Evolutionary conservation across 2,888 invertebrate genomes (phyloP), one percentile per base, ranked within the genome.

Genomic region (Pharmacophagus antenor): DNA sequence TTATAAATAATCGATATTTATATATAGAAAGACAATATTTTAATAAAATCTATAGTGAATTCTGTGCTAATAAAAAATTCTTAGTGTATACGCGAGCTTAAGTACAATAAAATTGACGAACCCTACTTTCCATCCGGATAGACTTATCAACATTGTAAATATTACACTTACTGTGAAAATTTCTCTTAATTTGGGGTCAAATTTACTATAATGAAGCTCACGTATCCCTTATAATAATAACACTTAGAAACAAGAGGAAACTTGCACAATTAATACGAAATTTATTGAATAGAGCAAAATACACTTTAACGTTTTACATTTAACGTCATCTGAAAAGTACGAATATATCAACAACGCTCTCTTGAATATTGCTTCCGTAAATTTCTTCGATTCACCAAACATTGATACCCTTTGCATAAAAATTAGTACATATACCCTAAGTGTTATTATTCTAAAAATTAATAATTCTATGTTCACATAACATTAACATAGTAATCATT

Each of bases 1-100:
- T 44, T 4, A 42, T 42, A 50, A 44, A 56, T 22, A 37, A 37
- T 55, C 47, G 47, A 23, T 22, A 52, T n/a, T 18, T 23, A 21
- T 57, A 46, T 27, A 25, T 22, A 41, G 25, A 42, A 44, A 44
- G 42, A 27, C 18, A 57, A 27, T 18, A 27, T 49, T 49, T 22
- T 49, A 46, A 27, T 46, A 42, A 55, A 56, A 48, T 20, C 37
- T 56, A 37, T 37, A 17, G n/a, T 22, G 23, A 5, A 56, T 21
- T 56, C 22, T 47, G 55, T 56, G 55, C 48, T 48, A 56, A 48
- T 48, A 56, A 31, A 56, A 47, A 23, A 37, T 21, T 21, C 37
- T 37, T 22, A 56, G 37, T 56, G 37, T 31, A 56, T n/a, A 21
- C 10, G 25, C 18, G 23, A 56, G 41, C 47, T 31, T 31, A 21